Percentiles rank a stretch among this genome's conserved stretches.
Evolutionary conservation across 2,888 invertebrate genomes (phyloP).

Genomic region (Agrilus cyanescens): DNA sequence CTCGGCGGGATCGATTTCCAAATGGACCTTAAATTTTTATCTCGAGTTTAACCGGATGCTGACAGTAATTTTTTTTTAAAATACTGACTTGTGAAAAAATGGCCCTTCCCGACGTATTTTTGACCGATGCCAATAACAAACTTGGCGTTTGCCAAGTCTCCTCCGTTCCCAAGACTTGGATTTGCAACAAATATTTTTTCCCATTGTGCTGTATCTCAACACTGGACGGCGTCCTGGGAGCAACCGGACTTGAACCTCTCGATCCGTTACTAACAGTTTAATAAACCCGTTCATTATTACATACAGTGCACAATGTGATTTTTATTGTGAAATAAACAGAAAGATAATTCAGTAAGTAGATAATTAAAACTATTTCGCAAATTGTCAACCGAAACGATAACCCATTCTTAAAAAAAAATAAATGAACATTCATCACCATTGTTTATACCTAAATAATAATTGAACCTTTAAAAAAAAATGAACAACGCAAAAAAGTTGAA

Average conservation of each 20-base stretch:
- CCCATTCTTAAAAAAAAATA: constrained; percentile 1
- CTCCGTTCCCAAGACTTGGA: constrained; percentile 68
- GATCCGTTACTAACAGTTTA: constrained; percentile 26
- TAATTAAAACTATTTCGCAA: constrained; percentile 1
- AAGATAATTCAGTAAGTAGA: not conserved
- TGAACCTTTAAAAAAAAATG: too few relatives aligned
- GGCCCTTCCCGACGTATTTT: constrained; percentile 56
- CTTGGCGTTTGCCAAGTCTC: constrained; percentile 84
- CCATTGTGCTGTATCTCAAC: constrained; percentile 38
- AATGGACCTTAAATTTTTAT: constrained; percentile 49
- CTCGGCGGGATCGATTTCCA: constrained; percentile 64
- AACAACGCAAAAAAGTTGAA: too few relatives aligned
- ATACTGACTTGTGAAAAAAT: constrained; percentile 63
- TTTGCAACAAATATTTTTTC: constrained; percentile 56
- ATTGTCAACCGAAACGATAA: too few relatives aligned
- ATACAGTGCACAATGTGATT: not conserved
- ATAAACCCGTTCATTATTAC: not conserved
- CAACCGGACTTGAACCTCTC: constrained; percentile 33
- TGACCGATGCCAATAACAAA: constrained; percentile 54
- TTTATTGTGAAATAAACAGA: not conserved
- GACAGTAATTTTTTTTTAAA: not conserved
- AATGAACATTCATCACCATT: not conserved
- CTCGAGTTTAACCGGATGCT: not conserved
- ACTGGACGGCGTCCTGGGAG: constrained; percentile 31
- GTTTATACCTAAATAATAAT: too few relatives aligned